phyloP scores from a whole-genome alignment of 2,888 invertebrate species.

The Nomada lathburiana region DNA sequence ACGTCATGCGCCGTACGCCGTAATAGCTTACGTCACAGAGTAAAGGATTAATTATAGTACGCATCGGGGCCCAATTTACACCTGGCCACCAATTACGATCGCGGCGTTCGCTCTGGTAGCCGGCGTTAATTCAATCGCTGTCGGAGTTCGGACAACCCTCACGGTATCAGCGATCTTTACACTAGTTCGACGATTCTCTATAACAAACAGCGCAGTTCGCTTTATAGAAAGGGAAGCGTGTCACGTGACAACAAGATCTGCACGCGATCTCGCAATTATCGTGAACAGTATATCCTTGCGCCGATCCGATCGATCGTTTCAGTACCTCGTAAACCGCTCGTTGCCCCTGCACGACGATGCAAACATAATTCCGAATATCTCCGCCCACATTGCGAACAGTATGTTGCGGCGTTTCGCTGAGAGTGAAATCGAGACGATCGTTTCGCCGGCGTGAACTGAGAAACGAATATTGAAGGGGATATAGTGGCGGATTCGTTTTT shows the following conservation, averaged over 20 bases:
- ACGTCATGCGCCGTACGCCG: background rate
- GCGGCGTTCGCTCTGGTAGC: background rate
- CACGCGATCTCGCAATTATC: slow-evolving; percentile 74
- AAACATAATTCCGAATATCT: slow-evolving; percentile 66
- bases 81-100: background rate
- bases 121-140: slow-evolving; percentile 24
- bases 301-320: slow-evolving; percentile 66
- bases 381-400: slow-evolving; percentile 18
- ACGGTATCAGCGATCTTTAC: slow-evolving; percentile 13
- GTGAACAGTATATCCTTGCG: slow-evolving; percentile 37
- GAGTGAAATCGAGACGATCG: slow-evolving; percentile 9
- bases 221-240: background rate
- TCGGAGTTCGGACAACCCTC: background rate
- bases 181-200: slow-evolving; percentile 23
- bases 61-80: slow-evolving; percentile 6
- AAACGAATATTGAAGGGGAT: background rate
- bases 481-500: slow-evolving; percentile 9
- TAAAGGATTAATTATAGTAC: slow-evolving; percentile 14
- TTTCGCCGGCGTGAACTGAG: background rate
- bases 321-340: slow-evolving; percentile 63
- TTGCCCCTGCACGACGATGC: slow-evolving; percentile 49
- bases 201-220: slow-evolving; percentile 14
- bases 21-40: background rate
- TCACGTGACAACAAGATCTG: slow-evolving; percentile 43
- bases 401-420: background rate